These are phyloP conservation scores for Gymnoscelis rufifasciata DNA, from an alignment of 2,888 invertebrate genomes.

Conservation along the genomic window DNA sequence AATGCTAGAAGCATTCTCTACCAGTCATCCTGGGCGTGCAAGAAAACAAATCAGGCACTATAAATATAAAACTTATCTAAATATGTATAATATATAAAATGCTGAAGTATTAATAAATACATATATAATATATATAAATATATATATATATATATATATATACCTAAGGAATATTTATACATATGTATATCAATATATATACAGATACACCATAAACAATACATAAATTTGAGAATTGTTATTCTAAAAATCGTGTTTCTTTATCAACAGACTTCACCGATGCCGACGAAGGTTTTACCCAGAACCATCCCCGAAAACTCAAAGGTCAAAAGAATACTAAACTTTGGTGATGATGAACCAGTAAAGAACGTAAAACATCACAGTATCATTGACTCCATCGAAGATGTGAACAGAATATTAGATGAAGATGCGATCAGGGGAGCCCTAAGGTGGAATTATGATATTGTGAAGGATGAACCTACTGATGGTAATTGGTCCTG, in stretches of 20 bases:
- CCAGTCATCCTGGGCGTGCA: too few species aligned
- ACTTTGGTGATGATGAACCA: conserved; percentile 38
- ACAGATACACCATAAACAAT: too few species aligned
- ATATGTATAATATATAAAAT: too few species aligned
- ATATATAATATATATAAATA: too few species aligned
- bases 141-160: too few species aligned
- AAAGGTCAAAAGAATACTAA: conserved; percentile 58
- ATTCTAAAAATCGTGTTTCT: conserved; percentile 8
- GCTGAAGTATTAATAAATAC: too few species aligned
- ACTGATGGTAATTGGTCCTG: not conserved
- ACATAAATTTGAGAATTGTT: too few species aligned
- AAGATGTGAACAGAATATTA: not conserved
- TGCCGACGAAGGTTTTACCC: conserved; percentile 37
- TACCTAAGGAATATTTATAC: too few species aligned
- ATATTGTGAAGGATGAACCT: not conserved
- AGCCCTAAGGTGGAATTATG: not conserved
- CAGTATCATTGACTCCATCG: not conserved
- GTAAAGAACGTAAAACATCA: not conserved
- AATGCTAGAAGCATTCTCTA: too few species aligned
- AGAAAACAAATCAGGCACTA: too few species aligned
- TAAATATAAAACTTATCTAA: too few species aligned
- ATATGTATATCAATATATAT: too few species aligned
- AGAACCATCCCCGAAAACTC: conserved; percentile 35
- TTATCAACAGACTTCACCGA: conserved; percentile 45
- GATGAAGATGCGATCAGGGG: not conserved